Percentiles rank a stretch among this genome's conserved stretches.
Evolutionary conservation across 2,113 vertebrate genomes (phyloP).

Genomic region (Neodon shergylaensis): DNA sequence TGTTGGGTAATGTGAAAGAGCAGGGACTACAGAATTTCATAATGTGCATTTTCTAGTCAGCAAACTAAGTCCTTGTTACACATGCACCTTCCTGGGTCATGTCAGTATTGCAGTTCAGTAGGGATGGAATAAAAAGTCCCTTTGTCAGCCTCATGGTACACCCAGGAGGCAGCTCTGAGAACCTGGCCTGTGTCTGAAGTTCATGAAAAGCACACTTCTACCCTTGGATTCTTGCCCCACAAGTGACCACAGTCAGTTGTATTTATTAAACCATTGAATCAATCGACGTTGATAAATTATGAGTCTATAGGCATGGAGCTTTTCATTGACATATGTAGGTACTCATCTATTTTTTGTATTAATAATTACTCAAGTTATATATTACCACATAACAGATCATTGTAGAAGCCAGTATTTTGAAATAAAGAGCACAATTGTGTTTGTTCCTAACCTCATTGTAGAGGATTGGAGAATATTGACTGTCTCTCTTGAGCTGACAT

Average conservation of each 20-base stretch:
- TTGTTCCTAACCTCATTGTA: background rate
- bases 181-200: slow-evolving; percentile 50
- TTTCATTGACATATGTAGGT: background rate
- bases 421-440: background rate
- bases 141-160: slow-evolving; percentile 67
- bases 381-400: background rate
- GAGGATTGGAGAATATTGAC: background rate
- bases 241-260: background rate
- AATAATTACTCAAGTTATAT: slow-evolving; percentile 36
- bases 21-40: slow-evolving; percentile 67
- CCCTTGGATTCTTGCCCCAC: slow-evolving; percentile 12
- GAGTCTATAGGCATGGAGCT: background rate
- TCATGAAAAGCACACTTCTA: slow-evolving; percentile 49
- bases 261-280: slow-evolving; percentile 13
- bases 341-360: background rate
- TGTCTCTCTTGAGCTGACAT: background rate
- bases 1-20: slow-evolving; percentile 56
- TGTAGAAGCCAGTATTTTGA: background rate
- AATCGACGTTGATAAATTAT: background rate
- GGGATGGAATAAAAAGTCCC: slow-evolving; percentile 59
- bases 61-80: slow-evolving; percentile 58
- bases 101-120: slow-evolving; percentile 45
- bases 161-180: slow-evolving; percentile 68
- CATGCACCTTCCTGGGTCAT: slow-evolving; percentile 20
- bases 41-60: slow-evolving; percentile 48